A percentile compares a stretch with the other conserved stretches of the same genome.
Evolutionary conservation across 2,888 invertebrate species (phyloP).

Genomic region (Chrysolina americana): DNA sequence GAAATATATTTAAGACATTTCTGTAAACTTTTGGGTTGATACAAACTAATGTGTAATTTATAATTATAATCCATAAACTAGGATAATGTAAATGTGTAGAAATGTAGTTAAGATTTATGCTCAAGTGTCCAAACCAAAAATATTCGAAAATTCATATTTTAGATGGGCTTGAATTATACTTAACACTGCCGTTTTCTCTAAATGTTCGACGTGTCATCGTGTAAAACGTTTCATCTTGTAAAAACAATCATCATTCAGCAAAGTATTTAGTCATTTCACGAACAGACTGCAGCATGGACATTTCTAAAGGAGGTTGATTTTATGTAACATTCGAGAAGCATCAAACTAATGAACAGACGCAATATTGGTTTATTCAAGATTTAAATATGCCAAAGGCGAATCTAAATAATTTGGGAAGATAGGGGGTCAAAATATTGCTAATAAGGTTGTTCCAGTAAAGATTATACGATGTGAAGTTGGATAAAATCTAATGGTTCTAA

Average conservation of each 20-base stretch:
- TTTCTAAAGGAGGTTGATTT: not conserved
- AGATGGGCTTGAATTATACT: constrained; percentile 65
- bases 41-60: constrained; percentile 13
- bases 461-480: no score
- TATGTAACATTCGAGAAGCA: no score
- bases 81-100: constrained; percentile 40
- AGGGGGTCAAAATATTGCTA: no score
- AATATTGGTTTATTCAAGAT: no score
- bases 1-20: constrained; percentile 19
- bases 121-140: constrained; percentile 61
- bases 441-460: no score
- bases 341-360: not conserved
- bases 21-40: constrained; percentile 8
- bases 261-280: not conserved
- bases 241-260: constrained; percentile 18
- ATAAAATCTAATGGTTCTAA: no score
- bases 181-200: constrained; percentile 67
- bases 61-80: constrained; percentile 20
- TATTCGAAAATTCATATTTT: constrained; percentile 54
- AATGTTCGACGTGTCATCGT: constrained; percentile 55
- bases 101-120: constrained; percentile 54
- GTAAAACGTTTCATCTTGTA: not conserved
- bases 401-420: no score
- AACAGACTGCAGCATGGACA: not conserved
- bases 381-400: no score